These are phyloP conservation scores for Acestrorhynchus altus DNA, from an alignment of 2,797 vertebrate species.

Conservation along the genomic window DNA sequence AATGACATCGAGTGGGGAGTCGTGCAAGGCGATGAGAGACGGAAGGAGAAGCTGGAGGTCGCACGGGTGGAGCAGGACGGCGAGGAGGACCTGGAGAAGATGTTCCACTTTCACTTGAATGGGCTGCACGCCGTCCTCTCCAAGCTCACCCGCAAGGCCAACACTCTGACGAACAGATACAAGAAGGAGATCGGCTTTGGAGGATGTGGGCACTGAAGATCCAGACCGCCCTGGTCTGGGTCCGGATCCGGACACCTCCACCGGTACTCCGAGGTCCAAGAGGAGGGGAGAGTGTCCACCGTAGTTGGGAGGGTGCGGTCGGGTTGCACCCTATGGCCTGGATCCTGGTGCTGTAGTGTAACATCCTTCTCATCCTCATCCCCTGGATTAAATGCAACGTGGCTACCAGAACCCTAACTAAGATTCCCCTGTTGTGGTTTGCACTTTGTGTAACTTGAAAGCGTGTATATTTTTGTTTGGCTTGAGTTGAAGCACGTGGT, in stretches of 20 bases:
- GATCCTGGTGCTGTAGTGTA: constrained; percentile 35
- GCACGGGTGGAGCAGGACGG: constrained; percentile 73
- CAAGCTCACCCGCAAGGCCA: constrained; percentile 89
- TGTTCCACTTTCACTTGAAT: constrained; percentile 89
- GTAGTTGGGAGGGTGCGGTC: constrained; percentile 20
- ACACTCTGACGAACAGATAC: constrained; percentile 91
- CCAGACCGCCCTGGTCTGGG: neutral
- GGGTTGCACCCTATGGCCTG: constrained; percentile 6
- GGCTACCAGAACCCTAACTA: constrained; percentile 1
- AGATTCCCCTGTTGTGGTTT: constrained; percentile 26
- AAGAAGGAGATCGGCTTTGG: constrained; percentile 90
- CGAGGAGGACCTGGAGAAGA: constrained; percentile 89
- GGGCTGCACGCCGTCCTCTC: constrained; percentile 88
- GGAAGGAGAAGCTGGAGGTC: constrained; percentile 77
- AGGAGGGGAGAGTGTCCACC: neutral
- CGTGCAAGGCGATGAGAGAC: constrained; percentile 75
- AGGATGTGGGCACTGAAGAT: constrained; percentile 80
- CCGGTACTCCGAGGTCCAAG: neutral
- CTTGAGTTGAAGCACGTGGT: constrained; percentile 24
- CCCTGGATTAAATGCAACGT: constrained; percentile 23
- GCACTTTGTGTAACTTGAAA: constrained; percentile 37
- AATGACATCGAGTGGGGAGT: constrained; percentile 95
- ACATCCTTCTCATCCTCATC: neutral
- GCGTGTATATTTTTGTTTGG: neutral
- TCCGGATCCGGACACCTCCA: neutral